Percentiles rank a stretch among this genome's conserved stretches.
These are phyloP conservation scores for Chironomus riparius DNA, from an alignment of 2,888 invertebrate genomes.

Conservation along the genomic window DNA sequence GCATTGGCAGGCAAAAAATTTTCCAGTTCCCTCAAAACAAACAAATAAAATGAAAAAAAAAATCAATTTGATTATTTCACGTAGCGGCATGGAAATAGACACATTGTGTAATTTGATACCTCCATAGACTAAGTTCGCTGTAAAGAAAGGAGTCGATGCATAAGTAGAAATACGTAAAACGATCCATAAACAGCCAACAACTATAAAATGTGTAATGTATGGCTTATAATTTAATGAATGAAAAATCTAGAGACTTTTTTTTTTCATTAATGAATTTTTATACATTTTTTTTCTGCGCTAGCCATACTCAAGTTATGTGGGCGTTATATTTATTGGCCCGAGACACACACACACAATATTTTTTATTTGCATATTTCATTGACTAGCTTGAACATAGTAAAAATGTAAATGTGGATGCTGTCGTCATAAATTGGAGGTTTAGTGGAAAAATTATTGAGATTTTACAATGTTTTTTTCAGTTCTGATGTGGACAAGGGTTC, in stretches of 20 bases:
- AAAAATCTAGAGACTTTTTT: not conserved
- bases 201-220: not conserved
- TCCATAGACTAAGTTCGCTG: not conserved
- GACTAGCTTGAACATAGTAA: not conserved
- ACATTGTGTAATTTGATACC: not conserved
- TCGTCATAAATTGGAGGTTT: no score
- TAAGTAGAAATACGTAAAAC: not conserved
- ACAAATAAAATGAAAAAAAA: no score
- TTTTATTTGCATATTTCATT: not conserved
- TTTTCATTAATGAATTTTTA: conserved; percentile 11
- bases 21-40: not conserved
- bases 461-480: no score
- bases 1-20: not conserved
- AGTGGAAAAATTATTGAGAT: no score
- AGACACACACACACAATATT: not conserved
- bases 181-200: not conserved
- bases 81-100: not conserved
- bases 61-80: no score
- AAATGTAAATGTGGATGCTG: no score
- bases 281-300: not conserved
- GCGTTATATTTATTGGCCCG: not conserved
- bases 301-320: not conserved
- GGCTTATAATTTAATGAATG: conserved; percentile 22
- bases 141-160: not conserved
- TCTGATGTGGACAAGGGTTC: no score